Evolutionary conservation across 2,113 vertebrate species (phyloP), one percentile per base, ranked within the genome.

Genomic region (Sinocyclocheilus maitianheensis): DNA sequence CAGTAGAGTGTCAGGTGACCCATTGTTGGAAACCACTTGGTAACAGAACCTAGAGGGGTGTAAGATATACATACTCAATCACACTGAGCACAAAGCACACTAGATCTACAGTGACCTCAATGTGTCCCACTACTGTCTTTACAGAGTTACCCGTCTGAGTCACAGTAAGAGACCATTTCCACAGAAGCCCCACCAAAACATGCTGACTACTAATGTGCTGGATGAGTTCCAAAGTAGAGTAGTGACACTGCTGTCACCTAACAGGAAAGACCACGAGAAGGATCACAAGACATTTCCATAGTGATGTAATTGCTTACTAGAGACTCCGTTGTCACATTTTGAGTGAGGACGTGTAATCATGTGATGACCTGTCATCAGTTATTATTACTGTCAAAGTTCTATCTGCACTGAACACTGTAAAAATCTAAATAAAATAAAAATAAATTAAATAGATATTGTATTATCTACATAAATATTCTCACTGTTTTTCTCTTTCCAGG

Each of bases 401-500:
- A 24, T 43, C 40, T 9, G 40, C 40, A 13, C 22, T 24, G 20
- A 74, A 74, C 20, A 13, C 4, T 43, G 4, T 2, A 5, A 43
- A 11, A n/a, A 37, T 22, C 40, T 7, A 12, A 20, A 71, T 5
- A 40, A 10, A 40, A 18, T 16, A 53, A 43, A 11, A 37, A 18
- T 46, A 18, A 20, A 34, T 20, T 3, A n/a, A 46, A 81, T 5
- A 20, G 26, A 63, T 24, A 77, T 24, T 14, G 22, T 18, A 20
- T 30, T 2, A 30, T 20, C 12, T 18, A 22, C 5, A 74, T 30
- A 2, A 24, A 37, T 74, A 46, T 43, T 48, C 43, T 48, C 34
- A n/a, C 16, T 80, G 0, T 7, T 80, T 6, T 51, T 51, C 6
- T 7, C 13, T 58, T 78, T n/a, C 90, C 89, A 99, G 97, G 96